Conservation (phyloP, 2,113 vertebrate species). For the Esox niger region DNA sequence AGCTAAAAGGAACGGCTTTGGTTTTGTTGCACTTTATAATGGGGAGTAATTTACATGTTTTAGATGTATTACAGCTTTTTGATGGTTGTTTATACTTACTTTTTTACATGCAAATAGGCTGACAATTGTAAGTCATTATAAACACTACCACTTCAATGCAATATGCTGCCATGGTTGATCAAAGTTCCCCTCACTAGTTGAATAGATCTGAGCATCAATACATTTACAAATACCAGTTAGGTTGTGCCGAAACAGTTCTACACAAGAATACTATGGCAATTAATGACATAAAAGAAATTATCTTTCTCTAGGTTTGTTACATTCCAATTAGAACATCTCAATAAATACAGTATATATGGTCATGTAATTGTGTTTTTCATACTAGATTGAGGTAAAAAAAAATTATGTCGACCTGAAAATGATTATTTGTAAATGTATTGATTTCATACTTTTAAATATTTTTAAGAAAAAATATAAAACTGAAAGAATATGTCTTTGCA, state of each 20-base stretch:
- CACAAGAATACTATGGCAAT: too few species aligned
- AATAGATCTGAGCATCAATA: slow-evolving; percentile 20
- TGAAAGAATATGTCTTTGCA: too few species aligned
- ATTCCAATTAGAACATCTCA: too few species aligned
- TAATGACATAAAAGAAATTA: too few species aligned
- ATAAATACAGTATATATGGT: too few species aligned
- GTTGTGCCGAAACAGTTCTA: background rate
- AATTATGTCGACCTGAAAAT: too few species aligned
- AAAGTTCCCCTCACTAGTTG: slow-evolving; percentile 29
- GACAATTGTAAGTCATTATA: slow-evolving; percentile 68
- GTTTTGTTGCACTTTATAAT: slow-evolving; percentile 71
- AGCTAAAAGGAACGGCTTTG: slow-evolving; percentile 58
- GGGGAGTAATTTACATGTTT: slow-evolving; percentile 71
- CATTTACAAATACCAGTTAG: slow-evolving; percentile 39
- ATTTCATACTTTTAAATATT: too few species aligned
- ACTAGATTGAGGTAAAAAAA: too few species aligned
- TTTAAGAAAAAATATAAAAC: too few species aligned
- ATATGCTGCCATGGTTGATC: slow-evolving; percentile 44
- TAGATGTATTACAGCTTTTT: slow-evolving; percentile 66
- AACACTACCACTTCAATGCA: slow-evolving; percentile 47
- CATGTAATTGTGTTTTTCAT: too few species aligned
- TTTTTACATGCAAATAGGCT: slow-evolving; percentile 71
- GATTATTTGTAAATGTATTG: too few species aligned
- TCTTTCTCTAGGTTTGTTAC: slow-evolving; percentile 36
- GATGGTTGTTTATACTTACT: slow-evolving; percentile 67